These are phyloP conservation scores for Oncorhynchus masou DNA, from an alignment of 2,113 vertebrate species.

Conservation along the genomic window DNA sequence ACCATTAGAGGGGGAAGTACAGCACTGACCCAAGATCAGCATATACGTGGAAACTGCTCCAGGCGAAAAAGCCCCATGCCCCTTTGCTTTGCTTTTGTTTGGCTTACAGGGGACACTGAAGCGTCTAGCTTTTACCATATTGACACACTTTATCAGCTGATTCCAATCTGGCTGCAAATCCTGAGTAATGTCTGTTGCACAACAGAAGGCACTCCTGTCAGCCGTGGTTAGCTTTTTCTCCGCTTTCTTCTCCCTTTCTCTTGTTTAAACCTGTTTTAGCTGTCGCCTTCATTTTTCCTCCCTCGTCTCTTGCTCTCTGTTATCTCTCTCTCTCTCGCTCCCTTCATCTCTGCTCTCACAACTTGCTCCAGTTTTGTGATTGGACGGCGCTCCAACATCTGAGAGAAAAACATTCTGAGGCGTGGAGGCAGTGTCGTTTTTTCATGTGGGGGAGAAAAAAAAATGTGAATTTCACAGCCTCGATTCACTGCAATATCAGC, in stretches of 20 bases:
- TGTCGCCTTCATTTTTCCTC: constrained; percentile 27
- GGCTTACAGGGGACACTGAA: neutral
- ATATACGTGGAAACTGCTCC: no score
- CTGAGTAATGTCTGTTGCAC: constrained; percentile 24
- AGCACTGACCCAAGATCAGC: no score
- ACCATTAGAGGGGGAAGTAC: no score
- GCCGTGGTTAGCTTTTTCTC: neutral
- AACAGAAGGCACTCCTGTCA: constrained; percentile 26
- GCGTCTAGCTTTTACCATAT: constrained; percentile 27
- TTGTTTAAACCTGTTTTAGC: constrained; percentile 28
- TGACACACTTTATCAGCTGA: constrained; percentile 34
- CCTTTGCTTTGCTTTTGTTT: neutral
- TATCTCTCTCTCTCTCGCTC: no score
- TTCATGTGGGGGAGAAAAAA: constrained; percentile 48
- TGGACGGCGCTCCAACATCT: constrained; percentile 70
- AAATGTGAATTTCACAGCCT: constrained; percentile 68
- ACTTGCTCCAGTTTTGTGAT: constrained; percentile 41
- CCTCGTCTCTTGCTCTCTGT: constrained; percentile 1
- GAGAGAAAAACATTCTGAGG: constrained; percentile 56
- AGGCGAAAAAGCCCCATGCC: no score
- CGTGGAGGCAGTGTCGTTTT: constrained; percentile 66
- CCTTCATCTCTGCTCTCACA: constrained; percentile 32
- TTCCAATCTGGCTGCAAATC: constrained; percentile 23
- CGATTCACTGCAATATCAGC: constrained; percentile 39
- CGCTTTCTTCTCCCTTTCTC: constrained; percentile 1